Evolutionary conservation across 2,888 invertebrate species (phyloP).

Genomic region (Sminthurides aquaticus): DNA sequence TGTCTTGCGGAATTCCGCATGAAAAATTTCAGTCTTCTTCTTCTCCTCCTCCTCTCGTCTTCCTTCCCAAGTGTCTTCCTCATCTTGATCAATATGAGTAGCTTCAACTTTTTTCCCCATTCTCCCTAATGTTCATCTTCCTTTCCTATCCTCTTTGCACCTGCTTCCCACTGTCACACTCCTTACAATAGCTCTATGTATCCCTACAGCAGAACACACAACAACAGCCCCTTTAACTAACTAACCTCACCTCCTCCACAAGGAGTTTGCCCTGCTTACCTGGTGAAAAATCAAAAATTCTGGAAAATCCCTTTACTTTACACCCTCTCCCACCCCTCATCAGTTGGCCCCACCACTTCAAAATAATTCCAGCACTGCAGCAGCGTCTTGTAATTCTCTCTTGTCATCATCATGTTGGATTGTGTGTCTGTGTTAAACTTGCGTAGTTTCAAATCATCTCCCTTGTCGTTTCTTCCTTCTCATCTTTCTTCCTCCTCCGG

Average conservation of each 20-base stretch:
- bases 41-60: conserved; percentile 3
- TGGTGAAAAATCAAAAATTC: not conserved
- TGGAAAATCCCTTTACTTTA: not conserved
- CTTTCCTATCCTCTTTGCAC: conserved; percentile 10
- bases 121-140: conserved; percentile 8
- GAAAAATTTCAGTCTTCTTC: conserved; percentile 19
- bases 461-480: not conserved
- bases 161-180: conserved; percentile 10
- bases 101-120: not conserved
- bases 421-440: too few relatives aligned
- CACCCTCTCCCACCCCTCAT: too few relatives aligned
- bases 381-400: not conserved
- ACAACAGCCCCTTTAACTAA: not conserved
- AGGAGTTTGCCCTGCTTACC: not conserved
- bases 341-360: too few relatives aligned
- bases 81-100: not conserved
- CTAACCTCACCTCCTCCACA: not conserved
- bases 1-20: conserved; percentile 23
- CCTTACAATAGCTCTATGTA: too few relatives aligned
- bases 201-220: not conserved
- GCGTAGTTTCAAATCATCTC: not conserved
- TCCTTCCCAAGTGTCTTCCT: not conserved
- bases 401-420: not conserved
- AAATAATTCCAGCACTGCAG: not conserved
- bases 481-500: not conserved